Evolutionary conservation across 2,113 vertebrate genomes (phyloP).

Genomic region (Paradisaea rubra): DNA sequence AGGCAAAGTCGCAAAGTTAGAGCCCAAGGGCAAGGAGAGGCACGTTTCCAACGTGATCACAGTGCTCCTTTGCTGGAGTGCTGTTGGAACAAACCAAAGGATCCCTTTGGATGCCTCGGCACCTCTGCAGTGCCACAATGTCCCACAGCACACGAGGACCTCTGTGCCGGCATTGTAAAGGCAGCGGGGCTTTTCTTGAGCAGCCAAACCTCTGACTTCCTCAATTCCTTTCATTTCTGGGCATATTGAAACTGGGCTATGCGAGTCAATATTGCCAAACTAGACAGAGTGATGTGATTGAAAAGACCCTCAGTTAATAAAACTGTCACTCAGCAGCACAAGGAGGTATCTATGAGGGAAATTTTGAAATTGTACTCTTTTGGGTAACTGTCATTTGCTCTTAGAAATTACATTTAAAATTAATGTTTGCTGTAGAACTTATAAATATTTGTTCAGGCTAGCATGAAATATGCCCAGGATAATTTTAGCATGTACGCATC

Average conservation of each 20-base stretch:
- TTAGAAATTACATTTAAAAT: slow-evolving; percentile 34
- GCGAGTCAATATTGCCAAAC: slow-evolving; percentile 29
- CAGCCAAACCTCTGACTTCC: slow-evolving; percentile 18
- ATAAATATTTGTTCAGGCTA: slow-evolving; percentile 46
- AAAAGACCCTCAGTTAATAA: slow-evolving; percentile 5
- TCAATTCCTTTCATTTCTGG: neutral
- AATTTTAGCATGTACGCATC: neutral
- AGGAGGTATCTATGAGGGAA: slow-evolving; percentile 8
- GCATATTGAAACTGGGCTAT: neutral
- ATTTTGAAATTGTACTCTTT: slow-evolving; percentile 17
- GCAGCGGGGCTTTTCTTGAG: neutral
- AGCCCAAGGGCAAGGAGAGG: neutral
- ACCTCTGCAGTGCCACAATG: neutral
- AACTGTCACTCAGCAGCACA: slow-evolving; percentile 39
- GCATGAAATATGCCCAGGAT: neutral
- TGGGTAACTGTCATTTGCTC: slow-evolving; percentile 34
- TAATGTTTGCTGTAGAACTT: slow-evolving; percentile 38
- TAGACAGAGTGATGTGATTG: neutral
- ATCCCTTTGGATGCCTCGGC: neutral
- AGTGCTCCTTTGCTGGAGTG: neutral
- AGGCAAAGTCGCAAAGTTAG: neutral
- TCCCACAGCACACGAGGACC: neutral
- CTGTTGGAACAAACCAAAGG: neutral
- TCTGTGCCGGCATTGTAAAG: neutral
- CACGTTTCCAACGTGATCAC: rapidly evolving